Base-by-base conservation (phyloP, 2,797 vertebrate genomes). In the Coregonus suidteri region DNA sequence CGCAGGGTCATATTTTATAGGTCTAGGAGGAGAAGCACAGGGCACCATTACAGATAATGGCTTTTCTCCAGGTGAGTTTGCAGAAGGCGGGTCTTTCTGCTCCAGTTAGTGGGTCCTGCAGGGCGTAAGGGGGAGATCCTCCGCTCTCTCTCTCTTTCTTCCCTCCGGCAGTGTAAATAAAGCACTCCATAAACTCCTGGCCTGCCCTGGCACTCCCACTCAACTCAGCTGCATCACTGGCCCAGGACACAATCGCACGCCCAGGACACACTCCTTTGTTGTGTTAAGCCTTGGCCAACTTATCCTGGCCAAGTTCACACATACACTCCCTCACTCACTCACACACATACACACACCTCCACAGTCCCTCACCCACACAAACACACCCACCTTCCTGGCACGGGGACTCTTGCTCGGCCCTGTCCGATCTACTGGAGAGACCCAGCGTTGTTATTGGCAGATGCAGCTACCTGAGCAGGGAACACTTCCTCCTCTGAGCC, bases 381-480 rank as follows among this genome's bases (percentile, higher is more conserved):
- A 35, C 30, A 35, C 72, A 37, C 25, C 35, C 25, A 30, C 25
- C 3, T 25, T 25, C 47, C 66, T 16, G 66, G 31, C 31, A 16
- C 2, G 18, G 16, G 5, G 1, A 41, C 67, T 69, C 5, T 41
- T 37, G 1, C 35, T 34, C 30, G 25, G 25, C 25, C 25, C 25
- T 25, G 25, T 25, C 25, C 25, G 31, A 37, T 14, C 2, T 20
- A 73, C 18, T 47, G 51, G 11, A 14, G 47, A 74, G 81, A 82
- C 79, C 80, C 79, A 83, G 76, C 76, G 75, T 71, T 83, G 71
- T 79, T 73, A 79, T 56, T 85, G 69, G 81, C 67, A 82, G 78
- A 75, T 73, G 77, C 41, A 82, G 65, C 70, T 69, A 74, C 79
- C 1, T 84, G 78, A 84, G 74, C 78, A 11, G 0, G 70, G 75